phyloP scores from a whole-genome alignment of 2,888 invertebrate genomes.

The Arge pagana region DNA sequence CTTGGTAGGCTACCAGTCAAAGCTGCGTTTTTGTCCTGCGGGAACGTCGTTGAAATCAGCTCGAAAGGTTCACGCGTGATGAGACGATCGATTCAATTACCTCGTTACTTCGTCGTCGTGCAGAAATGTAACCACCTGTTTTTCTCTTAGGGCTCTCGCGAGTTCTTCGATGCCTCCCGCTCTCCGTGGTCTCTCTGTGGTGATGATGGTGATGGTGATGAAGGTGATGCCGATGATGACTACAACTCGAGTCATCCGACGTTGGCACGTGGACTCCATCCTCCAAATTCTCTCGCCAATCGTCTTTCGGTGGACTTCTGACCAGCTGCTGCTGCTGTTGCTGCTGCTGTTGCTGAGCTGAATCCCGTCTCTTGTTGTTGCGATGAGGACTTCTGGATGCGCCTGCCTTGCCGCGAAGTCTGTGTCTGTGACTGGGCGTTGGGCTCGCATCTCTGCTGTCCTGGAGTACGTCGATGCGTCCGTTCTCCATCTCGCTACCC shows the following conservation, averaged over 20 bases:
- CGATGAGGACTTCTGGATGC: constrained; percentile 40
- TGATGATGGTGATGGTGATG: constrained; percentile 52
- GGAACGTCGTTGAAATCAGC: constrained; percentile 26
- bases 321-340: constrained; percentile 54
- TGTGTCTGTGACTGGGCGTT: constrained; percentile 47
- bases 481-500: constrained; percentile 61
- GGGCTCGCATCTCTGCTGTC: constrained; percentile 39
- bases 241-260: constrained; percentile 66
- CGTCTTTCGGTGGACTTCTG: constrained; percentile 58
- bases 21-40: constrained; percentile 68
- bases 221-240: constrained; percentile 51
- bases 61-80: not conserved
- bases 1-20: constrained; percentile 68
- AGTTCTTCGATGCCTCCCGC: constrained; percentile 51
- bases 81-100: constrained; percentile 33
- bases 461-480: constrained; percentile 31
- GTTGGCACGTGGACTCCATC: constrained; percentile 64
- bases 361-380: constrained; percentile 45
- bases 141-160: constrained; percentile 71
- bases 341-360: constrained; percentile 27
- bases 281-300: constrained; percentile 62
- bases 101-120: constrained; percentile 59
- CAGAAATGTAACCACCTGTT: constrained; percentile 62
- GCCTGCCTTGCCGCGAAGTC: constrained; percentile 36
- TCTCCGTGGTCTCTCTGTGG: constrained; percentile 40